Base-by-base conservation (phyloP, 1,140 invertebrate species). In the Platyura marginata region DNA sequence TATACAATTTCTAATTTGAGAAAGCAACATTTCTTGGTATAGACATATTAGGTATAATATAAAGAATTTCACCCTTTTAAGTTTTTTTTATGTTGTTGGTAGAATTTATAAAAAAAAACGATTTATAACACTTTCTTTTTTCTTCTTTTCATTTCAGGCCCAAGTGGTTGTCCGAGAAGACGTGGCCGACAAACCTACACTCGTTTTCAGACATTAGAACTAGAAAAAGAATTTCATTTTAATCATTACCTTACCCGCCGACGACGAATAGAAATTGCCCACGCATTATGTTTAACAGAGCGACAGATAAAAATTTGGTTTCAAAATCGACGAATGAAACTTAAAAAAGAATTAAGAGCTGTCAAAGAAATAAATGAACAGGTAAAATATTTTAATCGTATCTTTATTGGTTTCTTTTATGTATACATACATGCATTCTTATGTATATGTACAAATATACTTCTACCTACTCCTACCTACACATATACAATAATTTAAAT, bases 191-290 rank as follows among this genome's bases (percentile, higher is more conserved):
- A 97, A 65, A 97, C 92, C 3, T 97, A 97, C 72, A 95, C 91
- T 44, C 79, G 88, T 51, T 92, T 91, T 70, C 88, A 92, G 64
- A 92, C 88, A 1, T 65, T 92, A 57, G 88, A 93, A 61, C 71
- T 93, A 59, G 93, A 98, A 65, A 98, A 97, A 65, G 93, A 97
- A 69, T 97, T 97, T 65, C 92, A 97, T 63, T 97, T 93, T 67
- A 96, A 95, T 66, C 89, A 94, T 55, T 97, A 97, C 67, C 72
- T 96, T 59, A 96, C 92, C 50, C 74, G 91, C 57, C 74, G 91
- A 61, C 77, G 92, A 59, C 76, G 92, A 66, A 95, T 97, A 69
- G 92, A 96, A 66, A 94, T 97, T 50, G 91, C 91, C 9, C 91
- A 95, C 64, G 89, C 90, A 23, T 74, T 96, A 11, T 94, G 91